These are phyloP conservation scores for rat (Rattus norvegicus) DNA, from an alignment of 2,113 vertebrate species.

Conservation along the genomic window GRCr8 NC_086022.1:89771001-89771500, in stretches of 20 bases:
- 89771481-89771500: neutral
- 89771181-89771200: neutral
- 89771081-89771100: neutral
- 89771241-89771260: neutral
- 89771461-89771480: neutral
- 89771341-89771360: neutral
- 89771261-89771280: slow-evolving; percentile 32
- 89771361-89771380: neutral
- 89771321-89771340: neutral
- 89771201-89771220: neutral
- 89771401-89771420: neutral
- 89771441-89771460: slow-evolving; percentile 16
- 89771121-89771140: neutral
- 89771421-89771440: neutral
- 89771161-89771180: neutral
- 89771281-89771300: neutral
- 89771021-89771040: neutral
- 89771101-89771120: neutral
- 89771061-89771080: neutral
- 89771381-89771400: neutral
- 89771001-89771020: neutral
- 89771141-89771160: neutral
- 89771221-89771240: neutral
- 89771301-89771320: neutral
- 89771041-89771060: neutral